These are phyloP conservation scores for Melopsittacus undulatus DNA, from an alignment of 2,797 vertebrate species.

Conservation along the genomic window DNA sequence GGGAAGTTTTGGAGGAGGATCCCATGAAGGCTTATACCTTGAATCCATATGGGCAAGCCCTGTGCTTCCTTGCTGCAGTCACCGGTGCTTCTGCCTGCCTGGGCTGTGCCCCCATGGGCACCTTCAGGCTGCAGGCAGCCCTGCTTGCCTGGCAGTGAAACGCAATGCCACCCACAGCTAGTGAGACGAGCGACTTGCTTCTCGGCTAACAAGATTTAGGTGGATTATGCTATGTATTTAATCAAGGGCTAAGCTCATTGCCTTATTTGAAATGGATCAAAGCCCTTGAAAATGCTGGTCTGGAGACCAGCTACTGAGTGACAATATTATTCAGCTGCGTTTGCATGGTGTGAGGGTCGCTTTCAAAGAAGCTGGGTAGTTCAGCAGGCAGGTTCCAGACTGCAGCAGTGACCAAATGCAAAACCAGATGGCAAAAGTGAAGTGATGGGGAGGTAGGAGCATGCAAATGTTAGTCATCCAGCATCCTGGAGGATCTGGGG, in stretches of 20 bases:
- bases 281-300: conserved; percentile 24
- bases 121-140: neutral
- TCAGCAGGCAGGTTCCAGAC: neutral
- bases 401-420: neutral
- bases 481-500: accelerated
- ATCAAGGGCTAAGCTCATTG: conserved; percentile 67
- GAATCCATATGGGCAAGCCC: neutral
- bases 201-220: conserved; percentile 53
- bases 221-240: conserved; percentile 70
- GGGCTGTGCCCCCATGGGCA: neutral
- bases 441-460: neutral
- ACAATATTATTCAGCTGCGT: neutral
- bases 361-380: neutral
- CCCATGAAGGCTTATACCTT: neutral
- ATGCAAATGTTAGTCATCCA: neutral
- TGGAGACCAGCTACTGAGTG: neutral
- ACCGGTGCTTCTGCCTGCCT: neutral
- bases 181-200: conserved; percentile 7
- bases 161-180: neutral
- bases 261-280: conserved; percentile 64
- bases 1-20: neutral
- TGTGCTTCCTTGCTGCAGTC: neutral
- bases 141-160: neutral
- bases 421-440: neutral
- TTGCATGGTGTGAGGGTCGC: neutral